Percentiles rank a stretch among this genome's conserved stretches.
Evolutionary conservation across 1,140 invertebrate species (phyloP).

Genomic region (Leptestheria dahalacensis): DNA sequence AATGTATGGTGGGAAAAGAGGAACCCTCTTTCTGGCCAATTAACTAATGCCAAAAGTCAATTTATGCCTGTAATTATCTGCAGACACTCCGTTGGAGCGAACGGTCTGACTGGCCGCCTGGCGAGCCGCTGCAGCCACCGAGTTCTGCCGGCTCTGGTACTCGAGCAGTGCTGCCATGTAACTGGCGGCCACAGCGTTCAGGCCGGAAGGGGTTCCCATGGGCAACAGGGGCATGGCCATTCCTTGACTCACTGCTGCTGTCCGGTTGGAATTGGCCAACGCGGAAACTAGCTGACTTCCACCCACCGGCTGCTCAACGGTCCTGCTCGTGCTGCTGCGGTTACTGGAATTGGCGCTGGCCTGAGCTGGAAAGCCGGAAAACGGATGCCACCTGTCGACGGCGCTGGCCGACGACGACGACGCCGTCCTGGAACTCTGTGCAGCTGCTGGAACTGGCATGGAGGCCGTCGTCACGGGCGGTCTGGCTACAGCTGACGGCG

Average conservation of each 20-base stretch:
- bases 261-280: background rate
- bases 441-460: background rate
- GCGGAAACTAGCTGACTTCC: background rate
- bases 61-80: background rate
- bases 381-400: background rate
- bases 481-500: background rate
- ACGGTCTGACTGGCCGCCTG: background rate
- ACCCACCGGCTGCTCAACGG: background rate
- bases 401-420: slow-evolving; percentile 13
- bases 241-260: background rate
- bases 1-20: background rate
- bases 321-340: background rate
- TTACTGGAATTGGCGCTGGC: background rate
- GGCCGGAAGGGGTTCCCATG: background rate
- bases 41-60: too few species aligned
- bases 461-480: background rate
- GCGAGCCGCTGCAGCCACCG: background rate
- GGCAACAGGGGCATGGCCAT: background rate
- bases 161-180: background rate
- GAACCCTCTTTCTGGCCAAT: background rate
- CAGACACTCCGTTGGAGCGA: background rate
- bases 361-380: background rate
- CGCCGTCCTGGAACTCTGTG: slow-evolving; percentile 7
- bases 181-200: background rate
- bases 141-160: background rate